A percentile compares a stretch with the other conserved stretches of the same genome.
Conservation (phyloP, 1,140 invertebrate species). For the Apis laboriosa region DNA sequence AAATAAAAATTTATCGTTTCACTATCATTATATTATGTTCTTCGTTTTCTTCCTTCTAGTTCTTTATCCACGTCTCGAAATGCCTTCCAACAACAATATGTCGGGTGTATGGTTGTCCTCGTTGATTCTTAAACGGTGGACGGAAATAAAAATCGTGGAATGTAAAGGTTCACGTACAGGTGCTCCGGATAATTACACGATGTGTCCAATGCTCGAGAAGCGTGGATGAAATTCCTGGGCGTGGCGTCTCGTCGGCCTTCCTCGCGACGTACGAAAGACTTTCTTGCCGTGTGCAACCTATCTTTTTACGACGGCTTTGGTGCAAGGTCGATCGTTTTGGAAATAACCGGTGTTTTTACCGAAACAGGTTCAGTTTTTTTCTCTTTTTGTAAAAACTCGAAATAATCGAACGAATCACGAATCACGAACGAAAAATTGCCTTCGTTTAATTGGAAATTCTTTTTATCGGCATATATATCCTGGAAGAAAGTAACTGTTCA, state of each 20-base stretch:
- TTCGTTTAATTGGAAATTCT: not conserved
- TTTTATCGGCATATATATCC: not conserved
- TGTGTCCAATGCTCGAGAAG: conserved; percentile 51
- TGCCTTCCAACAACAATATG: not conserved
- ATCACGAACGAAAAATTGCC: not conserved
- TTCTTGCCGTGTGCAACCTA: conserved; percentile 19
- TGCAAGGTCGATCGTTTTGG: conserved; percentile 19
- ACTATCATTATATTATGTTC: too few species aligned
- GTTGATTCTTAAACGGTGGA: not conserved
- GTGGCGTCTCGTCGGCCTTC: conserved; percentile 72
- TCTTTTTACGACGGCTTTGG: not conserved
- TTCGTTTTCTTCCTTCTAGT: not conserved
- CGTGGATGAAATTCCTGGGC: conserved; percentile 75
- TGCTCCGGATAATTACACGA: conserved; percentile 51
- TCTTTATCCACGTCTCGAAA: not conserved
- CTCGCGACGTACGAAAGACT: conserved; percentile 35
- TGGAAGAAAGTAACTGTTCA: not conserved
- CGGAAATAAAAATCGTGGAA: conserved; percentile 2
- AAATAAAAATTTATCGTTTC: too few species aligned
- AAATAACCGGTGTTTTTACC: not conserved
- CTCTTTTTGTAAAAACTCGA: not conserved
- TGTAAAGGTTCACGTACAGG: conserved; percentile 21
- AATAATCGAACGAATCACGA: too few species aligned
- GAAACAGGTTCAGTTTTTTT: not conserved
- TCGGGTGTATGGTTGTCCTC: not conserved